Base-by-base conservation (phyloP, 2,797 vertebrate species). In the Myotis vivesi region DNA sequence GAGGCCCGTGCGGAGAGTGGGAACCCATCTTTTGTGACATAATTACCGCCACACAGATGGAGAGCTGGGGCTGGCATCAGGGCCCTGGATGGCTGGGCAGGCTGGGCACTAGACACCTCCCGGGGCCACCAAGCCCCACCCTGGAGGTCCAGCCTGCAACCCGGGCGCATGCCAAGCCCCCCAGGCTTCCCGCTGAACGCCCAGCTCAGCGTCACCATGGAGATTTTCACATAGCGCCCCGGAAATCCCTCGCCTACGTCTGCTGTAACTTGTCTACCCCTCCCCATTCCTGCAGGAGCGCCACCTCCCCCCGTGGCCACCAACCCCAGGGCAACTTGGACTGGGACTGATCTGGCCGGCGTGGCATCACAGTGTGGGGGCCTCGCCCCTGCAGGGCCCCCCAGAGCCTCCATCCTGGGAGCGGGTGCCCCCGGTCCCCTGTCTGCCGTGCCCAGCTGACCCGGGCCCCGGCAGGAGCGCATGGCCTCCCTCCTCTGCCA, bases 401-500 rank as follows among this genome's bases (percentile, higher is more conserved):
- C 96, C 96, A 57, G 92, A 83, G 95, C 95, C 96, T 96, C 73
- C 91, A 23, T 95, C 93, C 94, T 88, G 94, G 93, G 93, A 71
- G 71, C 49, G 77, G 92, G 92, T 92, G 95, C 88, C 95, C 96
- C 97, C 92, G 95, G 96, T 76, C 80, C 94, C 68, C 97, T 88
- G 94, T 92, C 81, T 36, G 91, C 95, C 81, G 86, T 51, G 95
- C 96, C 95, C 62, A 57, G 95, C 33, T 51, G 96, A 96, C 89
- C 96, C 96, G 97, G 97, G 96, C 98, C 97, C 89, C 28, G 55
- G 69, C 79, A n/a, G 76, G 73, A 80, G 68, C 97, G 79, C 96
- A 97, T 97, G 97, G 92, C 97, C 95, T 97, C 95, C 94, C 89
- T 97, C 92, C 92, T 97, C 95, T 97, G 96, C 97, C 98, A 97